Percentiles rank a stretch among this genome's conserved stretches.
Conservation (phyloP, 2,113 vertebrate species). For the Saguinus midas region DNA sequence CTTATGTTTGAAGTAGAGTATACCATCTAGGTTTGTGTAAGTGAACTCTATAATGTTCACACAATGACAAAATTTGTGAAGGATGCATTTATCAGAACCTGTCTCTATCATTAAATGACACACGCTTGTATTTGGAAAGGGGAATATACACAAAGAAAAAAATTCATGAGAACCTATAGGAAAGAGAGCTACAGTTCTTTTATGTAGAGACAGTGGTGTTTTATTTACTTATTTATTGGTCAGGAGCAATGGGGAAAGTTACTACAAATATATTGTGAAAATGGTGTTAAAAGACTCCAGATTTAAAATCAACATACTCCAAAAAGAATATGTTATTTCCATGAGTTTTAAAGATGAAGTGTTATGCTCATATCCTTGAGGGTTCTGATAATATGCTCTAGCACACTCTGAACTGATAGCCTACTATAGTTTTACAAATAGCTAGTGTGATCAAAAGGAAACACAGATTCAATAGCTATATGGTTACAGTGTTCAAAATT, state of each 20-base stretch:
- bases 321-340: not conserved
- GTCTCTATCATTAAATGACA: not conserved
- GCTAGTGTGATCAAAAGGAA: not conserved
- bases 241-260: not conserved
- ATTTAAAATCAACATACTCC: not conserved
- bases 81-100: not conserved
- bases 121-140: not conserved
- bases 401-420: not conserved
- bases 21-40: not conserved
- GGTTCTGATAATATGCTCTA: not conserved
- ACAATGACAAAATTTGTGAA: not conserved
- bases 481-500: not conserved
- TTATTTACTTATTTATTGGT: not conserved
- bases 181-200: not conserved
- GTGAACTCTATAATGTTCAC: not conserved
- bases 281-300: not conserved
- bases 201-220: not conserved
- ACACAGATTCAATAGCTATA: not conserved
- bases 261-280: not conserved
- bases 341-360: not conserved
- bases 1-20: not conserved
- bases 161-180: not conserved
- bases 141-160: not conserved
- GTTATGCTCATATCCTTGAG: not conserved
- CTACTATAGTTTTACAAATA: not conserved